Percentiles rank a stretch among this genome's conserved stretches.
Evolutionary conservation across 2,797 vertebrate species (phyloP).

Genomic region (Todus mexicanus): DNA sequence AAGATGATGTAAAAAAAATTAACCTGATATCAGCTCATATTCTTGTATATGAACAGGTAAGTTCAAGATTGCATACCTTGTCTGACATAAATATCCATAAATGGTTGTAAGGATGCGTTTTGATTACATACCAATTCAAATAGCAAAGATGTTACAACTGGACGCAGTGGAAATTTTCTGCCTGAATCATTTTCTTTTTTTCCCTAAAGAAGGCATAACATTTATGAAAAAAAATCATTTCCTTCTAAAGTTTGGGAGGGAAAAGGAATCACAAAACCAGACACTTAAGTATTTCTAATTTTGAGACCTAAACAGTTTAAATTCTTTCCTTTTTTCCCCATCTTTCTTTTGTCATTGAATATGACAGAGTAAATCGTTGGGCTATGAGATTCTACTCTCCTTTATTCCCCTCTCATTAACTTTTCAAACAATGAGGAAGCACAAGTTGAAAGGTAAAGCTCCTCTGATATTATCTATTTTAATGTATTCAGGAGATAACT

Average conservation of each 20-base stretch:
- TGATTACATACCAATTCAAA: conserved; percentile 21
- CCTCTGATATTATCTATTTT: neutral
- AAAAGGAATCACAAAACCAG: neutral
- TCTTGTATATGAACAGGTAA: neutral
- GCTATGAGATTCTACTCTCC: neutral
- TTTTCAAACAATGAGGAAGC: neutral
- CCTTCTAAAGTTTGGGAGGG: neutral
- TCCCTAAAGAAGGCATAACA: neutral
- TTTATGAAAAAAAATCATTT: neutral
- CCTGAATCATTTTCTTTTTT: neutral
- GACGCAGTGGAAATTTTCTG: neutral
- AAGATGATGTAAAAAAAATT: neutral
- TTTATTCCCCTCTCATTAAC: neutral
- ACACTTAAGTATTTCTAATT: neutral
- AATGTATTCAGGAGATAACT: neutral
- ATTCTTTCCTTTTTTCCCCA: neutral
- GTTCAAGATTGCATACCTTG: neutral
- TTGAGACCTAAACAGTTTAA: neutral
- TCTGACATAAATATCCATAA: conserved; percentile 3
- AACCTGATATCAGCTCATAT: neutral
- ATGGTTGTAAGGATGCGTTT: neutral
- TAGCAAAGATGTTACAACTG: neutral
- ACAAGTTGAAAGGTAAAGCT: neutral
- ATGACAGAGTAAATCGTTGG: neutral
- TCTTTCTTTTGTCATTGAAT: neutral